Evolutionary conservation across 2,113 vertebrate species (phyloP).

Genomic region (Paracanthobrama guichenoti): DNA sequence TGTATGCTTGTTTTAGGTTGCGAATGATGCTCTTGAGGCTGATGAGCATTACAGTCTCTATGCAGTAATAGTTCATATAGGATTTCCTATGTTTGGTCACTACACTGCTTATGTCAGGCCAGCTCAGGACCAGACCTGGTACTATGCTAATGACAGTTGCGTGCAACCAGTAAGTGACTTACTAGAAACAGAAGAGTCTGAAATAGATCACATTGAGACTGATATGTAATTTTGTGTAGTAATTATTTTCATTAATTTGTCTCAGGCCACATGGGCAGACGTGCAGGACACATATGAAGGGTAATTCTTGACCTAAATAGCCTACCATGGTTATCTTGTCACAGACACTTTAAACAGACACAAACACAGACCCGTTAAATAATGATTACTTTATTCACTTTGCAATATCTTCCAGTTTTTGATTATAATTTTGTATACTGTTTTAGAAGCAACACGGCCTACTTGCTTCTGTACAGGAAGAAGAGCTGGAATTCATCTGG

Average conservation of each 20-base stretch:
- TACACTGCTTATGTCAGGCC: conserved; percentile 68
- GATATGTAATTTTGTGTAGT: background rate
- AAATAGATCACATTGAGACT: background rate
- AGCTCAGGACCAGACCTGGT: conserved; percentile 55
- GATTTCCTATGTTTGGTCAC: conserved; percentile 61
- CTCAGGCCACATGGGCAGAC: conserved; percentile 62
- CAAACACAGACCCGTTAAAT: background rate
- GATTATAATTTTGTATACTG: background rate
- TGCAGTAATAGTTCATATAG: conserved; percentile 73
- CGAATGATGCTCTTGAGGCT: conserved; percentile 49
- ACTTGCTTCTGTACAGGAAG: conserved; percentile 41
- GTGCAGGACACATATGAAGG: conserved; percentile 64
- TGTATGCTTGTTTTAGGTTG: background rate
- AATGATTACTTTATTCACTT: background rate
- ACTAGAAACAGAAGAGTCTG: background rate
- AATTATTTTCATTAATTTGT: background rate
- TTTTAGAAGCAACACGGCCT: background rate
- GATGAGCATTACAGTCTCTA: conserved; percentile 65
- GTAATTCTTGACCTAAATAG: background rate
- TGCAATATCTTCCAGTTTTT: background rate
- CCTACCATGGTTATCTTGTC: background rate
- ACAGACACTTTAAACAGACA: background rate
- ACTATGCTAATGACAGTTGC: conserved; percentile 64
- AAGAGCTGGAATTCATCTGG: background rate
- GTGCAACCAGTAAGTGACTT: conserved; percentile 50